Evolutionary conservation across 2,888 invertebrate species (phyloP), one percentile per base, ranked within the genome.

Genomic region (Lochmaea capreae): DNA sequence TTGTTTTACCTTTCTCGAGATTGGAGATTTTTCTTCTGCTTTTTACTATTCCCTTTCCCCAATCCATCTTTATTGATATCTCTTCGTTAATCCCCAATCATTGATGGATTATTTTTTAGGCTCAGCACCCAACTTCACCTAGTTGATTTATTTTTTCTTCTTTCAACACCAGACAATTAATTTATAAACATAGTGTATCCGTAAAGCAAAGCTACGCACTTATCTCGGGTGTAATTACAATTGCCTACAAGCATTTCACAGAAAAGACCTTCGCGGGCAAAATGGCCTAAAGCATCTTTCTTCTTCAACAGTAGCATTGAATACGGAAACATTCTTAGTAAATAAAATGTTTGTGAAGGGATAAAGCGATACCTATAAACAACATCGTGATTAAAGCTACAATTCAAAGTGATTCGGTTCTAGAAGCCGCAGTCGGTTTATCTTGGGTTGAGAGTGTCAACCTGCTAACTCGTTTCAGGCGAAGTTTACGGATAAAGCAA

Each of bases 331-430:
- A 14, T 49, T 49, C 49, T 49, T 49, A 49, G 49, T 49, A 49
- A n/a, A 49, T 49, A 49, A 49, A 49, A 49, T 49, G 49, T 49
- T 49, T 49, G 49, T 49, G n/a, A 49, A 49, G 49, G 49, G 49
- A 49, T 49, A 49, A 49, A 49, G n/a, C 49, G 49, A 49, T 49
- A n/a, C 49, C 49, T n/a, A 49, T 49, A 49, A 49, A 49, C 49
- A 49, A 49, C 49, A 49, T 49, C 49, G 14, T 49, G 49, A 49
- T 49, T 49, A 49, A 49, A 49, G 49, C 49, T 49, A 49, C 49
- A 49, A 49, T 49, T 49, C 49, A 49, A 49, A 49, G 49, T 49
- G 49, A n/a, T n/a, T 49, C 49, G 33, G 33, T 8, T 33, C 8
- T 33, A 33, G 33, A 33, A 33, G 33, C 33, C 49, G 49, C 49